phyloP scores from a whole-genome alignment of 1,140 invertebrate species.

The Augochlora pura region DNA sequence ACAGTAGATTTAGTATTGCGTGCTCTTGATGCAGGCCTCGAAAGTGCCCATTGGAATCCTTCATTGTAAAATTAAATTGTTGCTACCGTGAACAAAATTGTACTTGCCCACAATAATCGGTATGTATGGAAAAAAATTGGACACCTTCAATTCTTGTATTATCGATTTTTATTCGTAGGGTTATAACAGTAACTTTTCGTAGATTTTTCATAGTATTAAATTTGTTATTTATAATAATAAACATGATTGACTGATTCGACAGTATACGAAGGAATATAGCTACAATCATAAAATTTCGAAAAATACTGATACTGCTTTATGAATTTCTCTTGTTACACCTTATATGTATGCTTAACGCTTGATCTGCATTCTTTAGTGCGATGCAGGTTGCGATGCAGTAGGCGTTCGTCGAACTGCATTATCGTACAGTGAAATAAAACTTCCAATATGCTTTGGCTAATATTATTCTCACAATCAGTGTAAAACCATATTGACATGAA shows the following conservation, averaged over 20 bases:
- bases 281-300: background rate
- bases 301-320: background rate
- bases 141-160: background rate
- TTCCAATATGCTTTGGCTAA: background rate
- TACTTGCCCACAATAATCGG: no score
- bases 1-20: constrained; percentile 81
- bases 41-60: constrained; percentile 3
- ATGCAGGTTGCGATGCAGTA: background rate
- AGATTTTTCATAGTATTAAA: background rate
- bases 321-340: background rate
- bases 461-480: background rate
- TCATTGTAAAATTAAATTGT: constrained; percentile 32
- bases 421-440: background rate
- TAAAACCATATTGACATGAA: background rate
- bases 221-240: no score
- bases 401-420: background rate
- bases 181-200: background rate
- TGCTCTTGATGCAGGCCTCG: constrained; percentile 76
- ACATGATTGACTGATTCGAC: no score
- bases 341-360: background rate
- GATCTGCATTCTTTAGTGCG: background rate
- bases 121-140: background rate
- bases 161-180: background rate
- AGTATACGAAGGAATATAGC: background rate
- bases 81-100: no score